A percentile compares a stretch with the other conserved stretches of the same genome.
phyloP scores from a whole-genome alignment of 2,888 invertebrate species.

The Drosophila affinis region DNA sequence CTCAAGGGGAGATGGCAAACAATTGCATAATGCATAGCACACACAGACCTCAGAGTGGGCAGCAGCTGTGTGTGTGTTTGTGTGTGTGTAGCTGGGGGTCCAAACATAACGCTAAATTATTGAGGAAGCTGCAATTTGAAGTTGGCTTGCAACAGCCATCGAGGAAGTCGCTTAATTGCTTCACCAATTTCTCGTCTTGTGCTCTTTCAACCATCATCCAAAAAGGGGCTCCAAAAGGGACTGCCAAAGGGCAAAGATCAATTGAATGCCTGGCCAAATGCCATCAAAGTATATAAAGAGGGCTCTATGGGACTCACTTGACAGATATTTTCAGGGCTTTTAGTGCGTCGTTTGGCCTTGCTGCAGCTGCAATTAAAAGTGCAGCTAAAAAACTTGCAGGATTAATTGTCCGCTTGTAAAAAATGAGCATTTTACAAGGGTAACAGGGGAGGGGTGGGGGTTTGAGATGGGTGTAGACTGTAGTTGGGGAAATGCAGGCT shows the following conservation, averaged over 20 bases:
- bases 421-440: no score
- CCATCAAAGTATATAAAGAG: conserved; percentile 29
- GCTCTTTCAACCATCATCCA: neutral
- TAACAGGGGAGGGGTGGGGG: no score
- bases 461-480: no score
- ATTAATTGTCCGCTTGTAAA: no score
- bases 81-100: conserved; percentile 7
- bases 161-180: conserved; percentile 60
- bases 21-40: conserved; percentile 62
- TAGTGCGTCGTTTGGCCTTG: conserved; percentile 29
- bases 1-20: conserved; percentile 43
- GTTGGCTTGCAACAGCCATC: conserved; percentile 17
- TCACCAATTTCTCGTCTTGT: conserved; percentile 24
- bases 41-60: conserved; percentile 12
- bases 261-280: conserved; percentile 31
- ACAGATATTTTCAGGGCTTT: conserved; percentile 34
- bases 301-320: conserved; percentile 17
- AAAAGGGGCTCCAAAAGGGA: no score
- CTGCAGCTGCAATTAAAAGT: conserved; percentile 9
- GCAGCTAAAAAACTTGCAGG: no score
- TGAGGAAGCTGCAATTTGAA: conserved; percentile 49
- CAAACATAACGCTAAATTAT: conserved; percentile 40
- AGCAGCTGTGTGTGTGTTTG: neutral
- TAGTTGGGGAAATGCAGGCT: no score
- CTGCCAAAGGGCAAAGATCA: conserved; percentile 28